Evolutionary conservation across 2,113 vertebrate species (phyloP), one percentile per base, ranked within the genome.

Genomic region (Genyomyrus donnyi): DNA sequence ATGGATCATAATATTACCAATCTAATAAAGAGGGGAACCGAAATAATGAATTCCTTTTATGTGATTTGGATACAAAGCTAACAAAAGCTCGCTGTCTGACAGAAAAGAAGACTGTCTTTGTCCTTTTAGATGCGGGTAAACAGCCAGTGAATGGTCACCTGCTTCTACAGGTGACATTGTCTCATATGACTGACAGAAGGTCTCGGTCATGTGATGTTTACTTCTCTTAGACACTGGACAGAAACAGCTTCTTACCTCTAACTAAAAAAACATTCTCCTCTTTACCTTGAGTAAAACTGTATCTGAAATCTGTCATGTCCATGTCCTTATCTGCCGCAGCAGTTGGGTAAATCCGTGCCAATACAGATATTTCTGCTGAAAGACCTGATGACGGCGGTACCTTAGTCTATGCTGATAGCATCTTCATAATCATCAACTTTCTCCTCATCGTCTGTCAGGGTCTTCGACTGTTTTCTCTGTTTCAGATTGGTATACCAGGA

Each of bases 21-120:
- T 88, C 87, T 88, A 58, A 88, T 88, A 88, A 58, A 88, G 35
- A 87, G 27, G 27, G 27, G 85, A 52, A 49, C 42, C 35, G 17
- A 52, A 87, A 87, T 35, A 53, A 85, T n/a, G 17, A 85, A 85
- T 46, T 49, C 45, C 42, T 45, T 85, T 46, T 46, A 85, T 85
- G 83, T 7, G 45, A 49, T 85, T 49, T 85, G 83, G 49, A 85
- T 46, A 27, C 42, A 10, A n/a, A 42, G 39, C 83, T n/a, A 49
- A 49, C 45, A 85, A 42, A 85, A 85, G 42, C 83, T 45, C 1
- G 9, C 35, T 39, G 83, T 15, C 83, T 48, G 39, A 49, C 21
- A 46, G 83, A 49, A n/a, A 48, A 85, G 85, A 87, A 46, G 11
- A 50, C 17, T 86, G 84, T 24, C 10, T 4, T 50, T 86, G 85